A percentile compares a stretch with the other conserved stretches of the same genome.
Conservation (phyloP, 1,140 invertebrate genomes). For the Dendrolimus kikuchii region DNA sequence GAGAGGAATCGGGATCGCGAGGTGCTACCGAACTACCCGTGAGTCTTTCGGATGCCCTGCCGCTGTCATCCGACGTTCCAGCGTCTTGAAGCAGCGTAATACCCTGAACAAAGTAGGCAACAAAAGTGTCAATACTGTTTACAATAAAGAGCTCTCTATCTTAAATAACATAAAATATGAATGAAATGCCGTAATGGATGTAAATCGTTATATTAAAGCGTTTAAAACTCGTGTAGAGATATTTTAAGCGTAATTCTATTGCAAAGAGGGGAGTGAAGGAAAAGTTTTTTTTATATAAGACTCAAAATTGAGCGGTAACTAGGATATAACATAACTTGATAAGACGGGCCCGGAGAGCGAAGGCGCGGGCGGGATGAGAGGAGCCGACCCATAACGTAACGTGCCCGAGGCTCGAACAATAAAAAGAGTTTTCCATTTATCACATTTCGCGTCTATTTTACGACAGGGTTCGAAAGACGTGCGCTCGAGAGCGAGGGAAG, state of each 20-base stretch:
- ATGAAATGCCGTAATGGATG: not conserved
- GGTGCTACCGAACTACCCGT: conserved; percentile 81
- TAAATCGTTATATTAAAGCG: conserved; percentile 10
- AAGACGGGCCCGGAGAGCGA: conserved; percentile 36
- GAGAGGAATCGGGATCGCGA: conserved; percentile 83
- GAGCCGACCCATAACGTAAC: conserved; percentile 49
- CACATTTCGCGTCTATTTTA: conserved; percentile 70
- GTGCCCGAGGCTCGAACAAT: conserved; percentile 49
- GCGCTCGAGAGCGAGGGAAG: conserved; percentile 35
- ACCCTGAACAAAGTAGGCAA: conserved; percentile 61
- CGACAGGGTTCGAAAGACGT: conserved; percentile 52
- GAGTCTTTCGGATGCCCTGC: conserved; percentile 82
- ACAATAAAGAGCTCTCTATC: too few species aligned
- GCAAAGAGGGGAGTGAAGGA: conserved; percentile 21
- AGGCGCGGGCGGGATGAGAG: conserved; percentile 29
- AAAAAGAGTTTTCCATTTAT: conserved; percentile 70
- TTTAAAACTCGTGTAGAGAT: conserved; percentile 19
- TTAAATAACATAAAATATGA: not conserved
- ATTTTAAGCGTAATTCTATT: conserved; percentile 39
- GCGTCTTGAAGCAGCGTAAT: conserved; percentile 80
- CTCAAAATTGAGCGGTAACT: conserved; percentile 59
- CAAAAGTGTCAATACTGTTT: conserved; percentile 1
- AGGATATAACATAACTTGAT: conserved; percentile 62
- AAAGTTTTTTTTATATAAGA: conserved; percentile 43
- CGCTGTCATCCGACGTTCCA: conserved; percentile 85